Evolutionary conservation across 2,888 invertebrate genomes (phyloP).

Genomic region (Hypena proboscidalis): DNA sequence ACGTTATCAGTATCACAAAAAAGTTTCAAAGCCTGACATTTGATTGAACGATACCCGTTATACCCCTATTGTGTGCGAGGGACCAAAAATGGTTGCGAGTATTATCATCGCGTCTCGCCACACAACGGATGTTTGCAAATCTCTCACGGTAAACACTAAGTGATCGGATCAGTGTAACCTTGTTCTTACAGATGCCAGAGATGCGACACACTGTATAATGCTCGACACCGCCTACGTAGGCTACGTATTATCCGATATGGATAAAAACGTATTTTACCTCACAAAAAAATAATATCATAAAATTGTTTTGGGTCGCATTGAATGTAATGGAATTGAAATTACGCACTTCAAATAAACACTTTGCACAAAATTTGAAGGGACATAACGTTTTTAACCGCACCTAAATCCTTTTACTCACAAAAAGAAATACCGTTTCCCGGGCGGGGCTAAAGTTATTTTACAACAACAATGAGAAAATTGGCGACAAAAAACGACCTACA

Average conservation of each 20-base stretch:
- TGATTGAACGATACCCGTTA: conserved; percentile 32
- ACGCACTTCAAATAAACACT: conserved; percentile 18
- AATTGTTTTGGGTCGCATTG: too few species aligned
- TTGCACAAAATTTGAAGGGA: conserved; percentile 21
- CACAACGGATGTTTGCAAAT: conserved; percentile 69
- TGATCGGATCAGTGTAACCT: conserved; percentile 61
- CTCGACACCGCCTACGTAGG: conserved; percentile 11
- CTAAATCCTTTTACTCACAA: conserved; percentile 39
- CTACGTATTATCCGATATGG: not conserved
- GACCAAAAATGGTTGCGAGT: conserved; percentile 47
- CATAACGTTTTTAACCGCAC: conserved; percentile 28
- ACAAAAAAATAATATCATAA: not conserved
- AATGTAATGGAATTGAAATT: conserved; percentile 8
- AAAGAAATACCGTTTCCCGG: conserved; percentile 50
- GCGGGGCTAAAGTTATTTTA: conserved; percentile 61
- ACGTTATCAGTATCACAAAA: not conserved
- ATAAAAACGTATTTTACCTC: not conserved
- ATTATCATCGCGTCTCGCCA: conserved; percentile 50
- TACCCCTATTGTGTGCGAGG: conserved; percentile 42
- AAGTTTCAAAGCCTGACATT: conserved; percentile 13
- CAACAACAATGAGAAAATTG: conserved; percentile 73
- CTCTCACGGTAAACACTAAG: conserved; percentile 62
- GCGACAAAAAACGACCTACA: conserved; percentile 77
- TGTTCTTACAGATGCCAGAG: conserved; percentile 38
- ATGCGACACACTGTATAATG: conserved; percentile 19